Conservation (phyloP, 2,113 vertebrate species). For the Notarius lentiginosus region DNA sequence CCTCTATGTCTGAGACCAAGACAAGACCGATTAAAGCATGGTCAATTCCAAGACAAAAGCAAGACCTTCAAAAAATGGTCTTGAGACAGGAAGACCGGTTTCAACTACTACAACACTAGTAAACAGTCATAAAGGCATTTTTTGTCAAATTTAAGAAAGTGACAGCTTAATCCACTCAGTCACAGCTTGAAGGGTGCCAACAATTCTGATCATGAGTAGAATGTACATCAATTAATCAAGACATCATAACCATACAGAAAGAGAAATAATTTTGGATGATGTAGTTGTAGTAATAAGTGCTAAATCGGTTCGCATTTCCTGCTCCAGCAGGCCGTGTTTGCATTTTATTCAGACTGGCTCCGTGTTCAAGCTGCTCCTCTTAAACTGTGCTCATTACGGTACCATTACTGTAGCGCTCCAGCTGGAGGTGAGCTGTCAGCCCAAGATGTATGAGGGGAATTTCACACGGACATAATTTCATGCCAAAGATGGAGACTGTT, state of each 20-base stretch:
- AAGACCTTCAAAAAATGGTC: too few relatives aligned
- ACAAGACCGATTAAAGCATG: too few relatives aligned
- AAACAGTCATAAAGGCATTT: neutral
- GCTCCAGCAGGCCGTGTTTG: neutral
- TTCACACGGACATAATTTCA: conserved; percentile 74
- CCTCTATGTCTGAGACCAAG: too few relatives aligned
- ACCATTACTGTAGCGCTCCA: conserved; percentile 60
- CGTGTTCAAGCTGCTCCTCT: conserved; percentile 1
- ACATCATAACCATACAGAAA: neutral
- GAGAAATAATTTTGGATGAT: neutral
- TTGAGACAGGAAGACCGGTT: too few relatives aligned
- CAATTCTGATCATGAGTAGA: neutral
- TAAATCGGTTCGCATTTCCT: neutral
- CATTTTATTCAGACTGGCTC: neutral
- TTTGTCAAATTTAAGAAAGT: neutral
- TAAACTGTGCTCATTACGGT: conserved; percentile 48
- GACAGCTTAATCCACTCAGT: neutral
- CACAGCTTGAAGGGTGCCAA: neutral
- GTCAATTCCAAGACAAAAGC: too few relatives aligned
- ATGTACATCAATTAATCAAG: neutral
- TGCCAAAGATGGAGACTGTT: conserved; percentile 77
- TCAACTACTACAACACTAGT: too few relatives aligned
- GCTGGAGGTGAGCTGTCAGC: conserved; percentile 75
- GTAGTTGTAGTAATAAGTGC: neutral
- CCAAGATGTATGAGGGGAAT: conserved; percentile 73